Conservation (phyloP, 1,140 invertebrate species). For the Rhopalosiphum maidis region DNA sequence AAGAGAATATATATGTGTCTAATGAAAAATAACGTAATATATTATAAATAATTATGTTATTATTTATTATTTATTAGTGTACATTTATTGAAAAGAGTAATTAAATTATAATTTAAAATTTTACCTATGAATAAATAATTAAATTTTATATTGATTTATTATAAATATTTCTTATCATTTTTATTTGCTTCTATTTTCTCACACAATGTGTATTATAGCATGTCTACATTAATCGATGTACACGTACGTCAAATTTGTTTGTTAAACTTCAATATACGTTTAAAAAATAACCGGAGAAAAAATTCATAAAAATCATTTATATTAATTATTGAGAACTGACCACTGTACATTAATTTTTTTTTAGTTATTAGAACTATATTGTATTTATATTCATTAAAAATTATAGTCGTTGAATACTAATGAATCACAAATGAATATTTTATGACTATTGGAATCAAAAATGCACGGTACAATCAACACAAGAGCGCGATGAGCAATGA, state of each 20-base stretch:
- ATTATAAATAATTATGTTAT: neutral
- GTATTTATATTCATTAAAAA: conserved; percentile 3
- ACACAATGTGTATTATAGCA: neutral
- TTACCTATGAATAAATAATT: neutral
- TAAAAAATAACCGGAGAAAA: neutral
- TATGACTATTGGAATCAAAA: neutral
- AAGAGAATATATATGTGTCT: neutral
- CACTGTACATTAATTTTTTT: neutral
- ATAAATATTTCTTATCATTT: neutral
- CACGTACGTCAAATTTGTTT: neutral
- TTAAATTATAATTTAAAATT: neutral
- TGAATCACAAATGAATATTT: neutral
- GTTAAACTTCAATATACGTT: too few species aligned
- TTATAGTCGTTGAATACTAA: neutral
- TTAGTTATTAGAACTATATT: neutral
- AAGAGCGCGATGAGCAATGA: neutral
- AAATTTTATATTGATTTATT: neutral
- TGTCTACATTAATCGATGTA: neutral
- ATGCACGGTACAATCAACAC: neutral
- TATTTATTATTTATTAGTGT: too few species aligned
- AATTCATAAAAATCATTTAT: neutral
- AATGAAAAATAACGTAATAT: too few species aligned
- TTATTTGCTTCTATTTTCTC: neutral
- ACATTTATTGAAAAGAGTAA: neutral
- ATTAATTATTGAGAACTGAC: neutral